A percentile compares a stretch with the other conserved stretches of the same genome.
phyloP scores from a whole-genome alignment of 2,797 vertebrate genomes.

The Nyctibius grandis region DNA sequence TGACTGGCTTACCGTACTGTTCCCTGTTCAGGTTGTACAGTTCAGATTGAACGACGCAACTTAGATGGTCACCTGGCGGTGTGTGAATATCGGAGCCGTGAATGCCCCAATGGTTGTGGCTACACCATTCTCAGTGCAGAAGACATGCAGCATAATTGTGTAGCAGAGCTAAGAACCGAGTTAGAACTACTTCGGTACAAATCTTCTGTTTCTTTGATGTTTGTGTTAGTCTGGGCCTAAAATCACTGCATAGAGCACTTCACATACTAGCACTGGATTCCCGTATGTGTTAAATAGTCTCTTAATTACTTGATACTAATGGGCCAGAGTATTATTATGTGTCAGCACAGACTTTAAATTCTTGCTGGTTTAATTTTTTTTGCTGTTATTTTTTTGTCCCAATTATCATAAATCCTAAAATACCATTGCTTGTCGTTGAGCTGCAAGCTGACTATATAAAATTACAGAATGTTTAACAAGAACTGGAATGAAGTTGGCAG shows the following conservation, averaged over 20 bases:
- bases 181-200: constrained; percentile 84
- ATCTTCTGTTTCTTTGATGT: background rate
- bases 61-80: constrained; percentile 82
- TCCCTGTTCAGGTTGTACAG: constrained; percentile 75
- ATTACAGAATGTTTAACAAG: background rate
- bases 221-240: background rate
- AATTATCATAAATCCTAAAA: background rate
- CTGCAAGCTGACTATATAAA: background rate
- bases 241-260: background rate
- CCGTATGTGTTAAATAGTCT: background rate
- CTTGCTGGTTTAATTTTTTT: background rate
- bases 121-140: constrained; percentile 77
- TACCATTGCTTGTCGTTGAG: background rate
- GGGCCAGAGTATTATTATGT: background rate
- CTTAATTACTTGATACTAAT: background rate
- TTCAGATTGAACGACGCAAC: constrained; percentile 80
- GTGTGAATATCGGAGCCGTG: constrained; percentile 83
- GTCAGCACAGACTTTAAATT: background rate
- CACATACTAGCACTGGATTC: background rate
- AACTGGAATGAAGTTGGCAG: background rate
- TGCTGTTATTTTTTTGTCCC: background rate
- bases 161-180: constrained; percentile 85
- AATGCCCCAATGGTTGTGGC: constrained; percentile 84
- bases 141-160: constrained; percentile 84
- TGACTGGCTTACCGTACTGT: background rate